Evolutionary conservation across 1,140 invertebrate genomes (phyloP).

Genomic region (Drosophila arawakana): DNA sequence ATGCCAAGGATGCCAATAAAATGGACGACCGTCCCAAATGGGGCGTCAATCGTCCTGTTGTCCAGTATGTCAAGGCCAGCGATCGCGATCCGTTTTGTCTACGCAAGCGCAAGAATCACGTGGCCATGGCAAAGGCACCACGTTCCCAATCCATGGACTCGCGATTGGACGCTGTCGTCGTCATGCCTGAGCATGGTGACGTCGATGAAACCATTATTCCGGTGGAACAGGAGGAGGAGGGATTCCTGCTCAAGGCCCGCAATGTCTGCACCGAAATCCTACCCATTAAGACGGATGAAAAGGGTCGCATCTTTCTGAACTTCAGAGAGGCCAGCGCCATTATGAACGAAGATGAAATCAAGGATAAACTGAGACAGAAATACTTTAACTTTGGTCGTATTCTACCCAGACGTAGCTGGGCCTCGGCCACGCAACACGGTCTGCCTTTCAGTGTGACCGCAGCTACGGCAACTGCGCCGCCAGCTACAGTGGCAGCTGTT

Average conservation of each 20-base stretch:
- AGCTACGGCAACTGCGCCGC: constrained; percentile 42
- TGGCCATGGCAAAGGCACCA: constrained; percentile 52
- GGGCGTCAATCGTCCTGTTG: constrained; percentile 88
- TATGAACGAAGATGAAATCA: constrained; percentile 84
- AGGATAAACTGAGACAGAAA: constrained; percentile 79
- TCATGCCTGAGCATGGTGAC: constrained; percentile 42
- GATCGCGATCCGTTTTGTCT: constrained; percentile 88
- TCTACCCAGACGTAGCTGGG: constrained; percentile 77
- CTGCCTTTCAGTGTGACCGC: constrained; percentile 68
- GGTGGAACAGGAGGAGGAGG: constrained; percentile 64
- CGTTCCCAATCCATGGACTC: constrained; percentile 80
- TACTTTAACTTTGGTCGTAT: constrained; percentile 82
- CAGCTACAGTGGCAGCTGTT: constrained; percentile 38
- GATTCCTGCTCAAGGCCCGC: constrained; percentile 77
- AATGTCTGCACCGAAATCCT: constrained; percentile 84
- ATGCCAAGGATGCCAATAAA: constrained; percentile 68
- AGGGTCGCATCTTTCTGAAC: constrained; percentile 80
- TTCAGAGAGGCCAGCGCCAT: constrained; percentile 82
- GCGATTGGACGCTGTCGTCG: constrained; percentile 60
- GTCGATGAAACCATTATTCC: constrained; percentile 16
- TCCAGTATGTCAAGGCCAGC: constrained; percentile 89
- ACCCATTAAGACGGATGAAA: constrained; percentile 83
- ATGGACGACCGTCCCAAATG: constrained; percentile 87
- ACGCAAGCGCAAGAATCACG: constrained; percentile 78
- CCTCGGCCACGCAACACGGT: constrained; percentile 76